phyloP scores from a whole-genome alignment of 2,797 vertebrate species.

The Bovichtus diacanthus region DNA sequence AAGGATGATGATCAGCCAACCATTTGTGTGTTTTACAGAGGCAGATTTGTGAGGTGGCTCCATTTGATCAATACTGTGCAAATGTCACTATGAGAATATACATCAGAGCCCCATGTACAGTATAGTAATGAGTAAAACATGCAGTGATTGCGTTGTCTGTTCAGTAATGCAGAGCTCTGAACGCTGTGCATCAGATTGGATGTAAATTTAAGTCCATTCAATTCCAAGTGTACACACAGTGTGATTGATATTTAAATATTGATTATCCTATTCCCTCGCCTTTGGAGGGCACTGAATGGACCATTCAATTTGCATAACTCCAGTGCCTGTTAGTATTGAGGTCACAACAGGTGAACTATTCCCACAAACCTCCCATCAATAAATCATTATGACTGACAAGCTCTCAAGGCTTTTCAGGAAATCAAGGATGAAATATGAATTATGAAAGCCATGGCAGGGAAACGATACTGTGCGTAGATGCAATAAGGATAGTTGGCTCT shows the following conservation, averaged over 20 bases:
- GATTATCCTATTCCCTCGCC: slow-evolving; percentile 47
- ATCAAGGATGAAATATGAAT: slow-evolving; percentile 64
- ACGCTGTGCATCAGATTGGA: slow-evolving; percentile 14
- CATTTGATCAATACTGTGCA: slow-evolving; percentile 42
- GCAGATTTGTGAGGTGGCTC: slow-evolving; percentile 42
- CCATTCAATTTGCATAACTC: slow-evolving; percentile 47
- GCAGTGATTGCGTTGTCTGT: slow-evolving; percentile 38
- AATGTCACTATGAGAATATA: slow-evolving; percentile 29
- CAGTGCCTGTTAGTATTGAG: slow-evolving; percentile 21
- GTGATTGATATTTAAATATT: slow-evolving; percentile 70
- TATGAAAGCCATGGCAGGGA: slow-evolving; percentile 46
- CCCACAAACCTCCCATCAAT: slow-evolving; percentile 58
- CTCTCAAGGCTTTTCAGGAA: slow-evolving; percentile 55
- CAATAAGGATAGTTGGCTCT: slow-evolving; percentile 28
- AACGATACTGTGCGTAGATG: slow-evolving; percentile 16
- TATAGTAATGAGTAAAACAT: slow-evolving; percentile 6
- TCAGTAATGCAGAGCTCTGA: slow-evolving; percentile 11
- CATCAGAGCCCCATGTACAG: slow-evolving; percentile 17
- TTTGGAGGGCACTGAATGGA: slow-evolving; percentile 13
- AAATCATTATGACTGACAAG: slow-evolving; percentile 64
- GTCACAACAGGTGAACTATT: slow-evolving; percentile 63
- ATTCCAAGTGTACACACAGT: slow-evolving; percentile 23
- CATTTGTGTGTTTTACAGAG: slow-evolving; percentile 59
- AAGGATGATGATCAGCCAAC: slow-evolving; percentile 55
- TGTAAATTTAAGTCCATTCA: slow-evolving; percentile 38